Evolutionary conservation across 2,888 invertebrate genomes (phyloP), one percentile per base, ranked within the genome.

Genomic region (Tenthredo scrophulariae): DNA sequence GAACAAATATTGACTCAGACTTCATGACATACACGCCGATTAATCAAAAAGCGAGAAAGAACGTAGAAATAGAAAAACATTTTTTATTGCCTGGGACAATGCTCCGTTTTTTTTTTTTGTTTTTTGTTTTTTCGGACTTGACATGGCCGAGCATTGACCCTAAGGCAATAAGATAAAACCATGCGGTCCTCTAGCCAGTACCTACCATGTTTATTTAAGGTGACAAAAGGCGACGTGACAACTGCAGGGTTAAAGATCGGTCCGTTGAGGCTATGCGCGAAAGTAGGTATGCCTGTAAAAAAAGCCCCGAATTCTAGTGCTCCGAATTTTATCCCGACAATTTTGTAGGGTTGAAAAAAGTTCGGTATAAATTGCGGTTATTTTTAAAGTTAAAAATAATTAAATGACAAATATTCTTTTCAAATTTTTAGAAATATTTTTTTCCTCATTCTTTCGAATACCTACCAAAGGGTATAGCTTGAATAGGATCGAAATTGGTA

Each of bases 161-260:
- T 22, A 62, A 9, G 13, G 29, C 22, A 62, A 10, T 62, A 13
- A 22, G 22, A 22, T 22, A 29, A 22, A 62, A 62, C 62, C 10
- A 22, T 62, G n/a, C 54, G 62, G 62, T 62, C 62, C 26, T 62
- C 62, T 26, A 26, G 62, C 26, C 7, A 26, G 22, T 62, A 62
- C 22, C 62, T 26, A 62, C 62, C 62, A 62, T 62, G 62, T 62
- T 62, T 62, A 7, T 62, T 62, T 62, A 62, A 62, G 62, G 62
- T 22, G 62, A 62, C 62, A 26, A 29, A 62, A 62, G 26, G 26
- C 62, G 26, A 62, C 62, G 62, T 13, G 62, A 62, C 13, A 62
- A 62, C 62, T 62, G 13, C 10, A 29, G 62, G 62, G 62, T 29
- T 62, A 26, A 29, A 62, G 26, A 62, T 62, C 22, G 62, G 22